Conservation (phyloP, 37 sponge, comb jelly and placozoan genomes). For the Diacarnus erythraeanus region DNA sequence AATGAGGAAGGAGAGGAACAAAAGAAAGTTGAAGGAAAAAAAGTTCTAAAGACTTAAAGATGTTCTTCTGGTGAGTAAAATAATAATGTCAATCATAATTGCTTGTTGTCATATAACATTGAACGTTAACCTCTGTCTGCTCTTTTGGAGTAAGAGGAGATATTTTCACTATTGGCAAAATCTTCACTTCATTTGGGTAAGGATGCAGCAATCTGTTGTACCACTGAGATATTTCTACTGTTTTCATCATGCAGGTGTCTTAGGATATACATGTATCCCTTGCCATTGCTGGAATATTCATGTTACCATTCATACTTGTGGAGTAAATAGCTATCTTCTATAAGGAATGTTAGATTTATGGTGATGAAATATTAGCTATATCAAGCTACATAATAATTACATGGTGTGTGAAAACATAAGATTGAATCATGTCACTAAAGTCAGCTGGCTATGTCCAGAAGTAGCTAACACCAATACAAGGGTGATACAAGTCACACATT, state of each 20-base stretch:
- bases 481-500: too few relatives aligned
- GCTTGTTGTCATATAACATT: neutral
- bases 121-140: conserved; percentile 25
- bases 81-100: neutral
- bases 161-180: conserved; percentile 56
- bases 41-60: conserved; percentile 23
- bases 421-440: too few relatives aligned
- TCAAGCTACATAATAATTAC: too few relatives aligned
- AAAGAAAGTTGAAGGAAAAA: neutral
- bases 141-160: conserved; percentile 74
- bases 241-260: conserved; percentile 49
- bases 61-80: conserved; percentile 44
- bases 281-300: conserved; percentile 38
- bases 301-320: conserved; percentile 44
- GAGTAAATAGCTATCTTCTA: too few relatives aligned
- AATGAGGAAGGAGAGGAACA: neutral
- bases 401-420: too few relatives aligned
- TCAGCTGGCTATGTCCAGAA: too few relatives aligned
- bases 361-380: conserved; percentile 37
- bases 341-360: neutral
- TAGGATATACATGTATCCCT: conserved; percentile 66
- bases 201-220: neutral
- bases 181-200: conserved; percentile 51
- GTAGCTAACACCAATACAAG: too few relatives aligned
- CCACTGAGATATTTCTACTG: neutral